Evolutionary conservation across 2,113 vertebrate genomes (phyloP).

Genomic region (Dromaius novaehollandiae): DNA sequence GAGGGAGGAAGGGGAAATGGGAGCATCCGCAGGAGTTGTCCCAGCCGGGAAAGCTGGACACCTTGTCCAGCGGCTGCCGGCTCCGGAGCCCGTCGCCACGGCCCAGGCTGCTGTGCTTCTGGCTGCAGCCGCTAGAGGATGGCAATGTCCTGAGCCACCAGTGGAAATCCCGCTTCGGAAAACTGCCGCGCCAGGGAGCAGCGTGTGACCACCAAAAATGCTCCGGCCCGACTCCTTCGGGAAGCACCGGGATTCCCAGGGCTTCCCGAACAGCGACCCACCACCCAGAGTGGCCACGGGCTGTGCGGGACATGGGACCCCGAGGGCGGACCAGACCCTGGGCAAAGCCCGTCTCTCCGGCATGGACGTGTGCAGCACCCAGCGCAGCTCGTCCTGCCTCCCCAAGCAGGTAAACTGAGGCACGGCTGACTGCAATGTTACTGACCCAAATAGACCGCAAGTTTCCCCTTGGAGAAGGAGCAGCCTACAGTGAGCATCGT

Average conservation of each 20-base stretch:
- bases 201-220: not conserved
- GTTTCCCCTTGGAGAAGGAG: not conserved
- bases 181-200: fast-evolving
- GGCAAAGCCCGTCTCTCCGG: too few relatives aligned
- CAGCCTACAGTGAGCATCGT: not conserved
- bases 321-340: not conserved
- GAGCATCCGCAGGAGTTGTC: not conserved
- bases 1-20: not conserved
- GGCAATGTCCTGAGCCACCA: not conserved
- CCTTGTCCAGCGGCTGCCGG: fast-evolving
- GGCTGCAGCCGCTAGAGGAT: constrained; percentile 55
- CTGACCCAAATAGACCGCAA: not conserved
- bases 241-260: not conserved
- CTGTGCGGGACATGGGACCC: not conserved
- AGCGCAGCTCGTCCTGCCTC: too few relatives aligned
- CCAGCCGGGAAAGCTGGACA: fast-evolving
- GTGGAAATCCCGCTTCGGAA: not conserved
- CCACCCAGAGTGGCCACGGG: not conserved
- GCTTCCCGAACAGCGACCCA: not conserved
- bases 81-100: fast-evolving
- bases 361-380: too few relatives aligned
- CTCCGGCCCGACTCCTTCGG: not conserved
- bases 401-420: not conserved
- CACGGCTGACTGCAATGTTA: not conserved
- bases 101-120: not conserved